Evolutionary conservation across 2,113 vertebrate species (phyloP), one percentile per base, ranked within the genome.

Genomic region (Cavia aperea): DNA sequence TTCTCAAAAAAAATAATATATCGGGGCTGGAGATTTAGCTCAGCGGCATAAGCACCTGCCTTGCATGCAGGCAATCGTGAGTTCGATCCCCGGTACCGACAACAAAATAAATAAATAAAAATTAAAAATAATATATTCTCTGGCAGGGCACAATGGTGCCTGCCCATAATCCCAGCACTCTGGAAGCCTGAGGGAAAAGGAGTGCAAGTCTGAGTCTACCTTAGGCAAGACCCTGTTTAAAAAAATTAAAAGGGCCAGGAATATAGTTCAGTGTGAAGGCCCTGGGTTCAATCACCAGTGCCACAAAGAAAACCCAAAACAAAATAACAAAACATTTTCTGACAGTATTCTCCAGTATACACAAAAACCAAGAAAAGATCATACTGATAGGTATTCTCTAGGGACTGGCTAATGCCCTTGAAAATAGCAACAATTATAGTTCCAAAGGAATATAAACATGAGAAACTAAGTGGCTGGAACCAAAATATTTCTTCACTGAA

Each of bases 401-500:
- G 46, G 43, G 54, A 84, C 21, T 84, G 68, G 29, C 2, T 78
- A 93, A 94, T 66, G 15, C 31, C 39, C 43, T 86, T 62, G 58
- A 91, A 92, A 92, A 93, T 29, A 88, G 21, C 65, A 66, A 88
- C 29, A 77, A 36, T 39, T 85, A 46, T 24, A 75, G 56, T 88
- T 93, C 36, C 77, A 86, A 91, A 51, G 24, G 36, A 33, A 54
- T 90, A 81, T 11, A 92, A 75, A 78, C 14, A 85, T 16, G 56
- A 92, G 14, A 93, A 94, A 81, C 81, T 89, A 60, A 89, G 49
- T 75, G 56, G 29, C 4, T 86, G 39, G 31, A 91, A 75, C 56
- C 36, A 81, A 92, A 87, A 46, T 81, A 68, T 89, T 83, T 84
- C 79, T 88, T 92, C 87, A 82, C 12, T 89, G 70, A 18, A 63